phyloP scores from a whole-genome alignment of 1,140 invertebrate species.

The Periplaneta americana region DNA sequence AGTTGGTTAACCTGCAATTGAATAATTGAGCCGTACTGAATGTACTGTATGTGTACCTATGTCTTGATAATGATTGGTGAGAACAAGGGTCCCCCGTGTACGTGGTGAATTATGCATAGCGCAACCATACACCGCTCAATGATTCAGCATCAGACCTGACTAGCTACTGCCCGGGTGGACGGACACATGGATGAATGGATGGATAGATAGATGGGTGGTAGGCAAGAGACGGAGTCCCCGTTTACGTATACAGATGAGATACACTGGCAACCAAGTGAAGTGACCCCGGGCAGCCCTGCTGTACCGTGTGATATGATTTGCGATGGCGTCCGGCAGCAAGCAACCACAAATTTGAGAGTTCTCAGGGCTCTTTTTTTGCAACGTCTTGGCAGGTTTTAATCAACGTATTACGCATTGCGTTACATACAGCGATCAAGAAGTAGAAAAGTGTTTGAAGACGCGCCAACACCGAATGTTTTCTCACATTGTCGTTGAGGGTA shows the following conservation, averaged over 20 bases:
- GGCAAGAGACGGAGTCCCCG: background rate
- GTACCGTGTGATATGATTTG: background rate
- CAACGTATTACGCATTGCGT: no score
- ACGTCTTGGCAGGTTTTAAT: no score
- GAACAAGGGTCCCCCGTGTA: slow-evolving; percentile 14
- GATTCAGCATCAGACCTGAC: background rate
- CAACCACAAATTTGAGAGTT: no score
- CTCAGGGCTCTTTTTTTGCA: no score
- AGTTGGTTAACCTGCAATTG: slow-evolving; percentile 15
- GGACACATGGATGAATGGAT: background rate
- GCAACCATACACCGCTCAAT: slow-evolving; percentile 5
- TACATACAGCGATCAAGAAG: no score
- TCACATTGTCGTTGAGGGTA: no score
- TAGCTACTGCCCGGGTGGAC: background rate
- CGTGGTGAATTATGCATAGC: slow-evolving; percentile 9
- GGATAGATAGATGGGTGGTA: background rate
- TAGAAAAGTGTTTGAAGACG: no score
- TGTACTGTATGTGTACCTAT: slow-evolving; percentile 14
- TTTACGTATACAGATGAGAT: background rate
- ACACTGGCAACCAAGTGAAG: background rate
- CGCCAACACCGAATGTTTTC: no score
- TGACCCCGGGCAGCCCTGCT: background rate
- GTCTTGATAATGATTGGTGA: slow-evolving; percentile 15
- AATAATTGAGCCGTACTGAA: slow-evolving; percentile 9
- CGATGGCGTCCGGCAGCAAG: background rate